Evolutionary conservation across 2,113 vertebrate genomes (phyloP).

Genomic region (Grus americana): DNA sequence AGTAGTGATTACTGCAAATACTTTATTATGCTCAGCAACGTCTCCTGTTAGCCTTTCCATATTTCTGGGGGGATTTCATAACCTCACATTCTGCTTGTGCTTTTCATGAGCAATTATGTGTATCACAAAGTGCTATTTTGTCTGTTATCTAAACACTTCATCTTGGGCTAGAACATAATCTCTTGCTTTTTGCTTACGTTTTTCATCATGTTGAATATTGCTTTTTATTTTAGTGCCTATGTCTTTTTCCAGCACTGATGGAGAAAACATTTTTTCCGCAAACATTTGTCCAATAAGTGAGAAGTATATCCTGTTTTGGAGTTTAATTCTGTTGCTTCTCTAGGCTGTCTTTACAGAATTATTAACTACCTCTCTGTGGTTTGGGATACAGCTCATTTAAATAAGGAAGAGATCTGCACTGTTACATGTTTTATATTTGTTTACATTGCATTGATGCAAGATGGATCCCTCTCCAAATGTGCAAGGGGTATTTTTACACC

Average conservation of each 20-base stretch:
- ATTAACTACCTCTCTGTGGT: background rate
- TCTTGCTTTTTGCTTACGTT: background rate
- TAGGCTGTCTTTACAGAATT: background rate
- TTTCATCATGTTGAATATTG: background rate
- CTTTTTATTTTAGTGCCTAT: background rate
- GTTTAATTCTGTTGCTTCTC: background rate
- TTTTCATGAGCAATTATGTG: background rate
- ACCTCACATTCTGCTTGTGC: background rate
- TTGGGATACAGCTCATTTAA: background rate
- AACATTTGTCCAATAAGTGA: background rate
- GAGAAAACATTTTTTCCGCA: background rate
- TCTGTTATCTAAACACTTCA: slow-evolving; percentile 2
- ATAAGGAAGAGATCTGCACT: background rate
- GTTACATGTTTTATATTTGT: background rate
- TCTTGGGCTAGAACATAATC: background rate
- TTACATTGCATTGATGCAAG: background rate
- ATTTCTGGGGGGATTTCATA: background rate
- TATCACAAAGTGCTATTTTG: background rate
- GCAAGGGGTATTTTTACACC: background rate
- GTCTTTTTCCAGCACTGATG: background rate
- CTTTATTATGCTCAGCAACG: background rate
- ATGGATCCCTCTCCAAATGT: background rate
- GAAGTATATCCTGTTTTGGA: background rate
- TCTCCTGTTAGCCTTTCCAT: background rate
- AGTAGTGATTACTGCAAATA: background rate